phyloP scores from a whole-genome alignment of 2,113 vertebrate genomes.

The Vanacampus margaritifer region DNA sequence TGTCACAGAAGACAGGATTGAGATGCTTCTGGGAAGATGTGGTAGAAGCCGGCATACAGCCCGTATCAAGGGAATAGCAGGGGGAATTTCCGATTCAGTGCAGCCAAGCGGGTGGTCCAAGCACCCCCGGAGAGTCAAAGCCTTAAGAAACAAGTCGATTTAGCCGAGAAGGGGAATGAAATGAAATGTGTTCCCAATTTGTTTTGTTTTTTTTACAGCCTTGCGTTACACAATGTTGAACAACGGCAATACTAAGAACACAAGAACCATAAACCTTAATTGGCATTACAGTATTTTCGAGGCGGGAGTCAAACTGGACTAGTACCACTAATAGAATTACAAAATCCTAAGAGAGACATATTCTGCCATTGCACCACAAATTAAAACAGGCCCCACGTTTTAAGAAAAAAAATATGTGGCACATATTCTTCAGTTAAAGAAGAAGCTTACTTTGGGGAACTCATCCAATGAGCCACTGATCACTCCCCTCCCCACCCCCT shows the following conservation, averaged over 20 bases:
- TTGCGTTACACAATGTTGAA: neutral
- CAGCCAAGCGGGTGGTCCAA: neutral
- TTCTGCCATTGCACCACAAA: neutral
- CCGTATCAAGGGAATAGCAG: neutral
- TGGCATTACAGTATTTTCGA: neutral
- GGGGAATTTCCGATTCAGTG: neutral
- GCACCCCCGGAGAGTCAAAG: neutral
- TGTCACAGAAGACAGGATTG: constrained; percentile 13
- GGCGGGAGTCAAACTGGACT: neutral
- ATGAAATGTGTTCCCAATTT: neutral
- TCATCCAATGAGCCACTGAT: too few relatives aligned
- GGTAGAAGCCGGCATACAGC: neutral
- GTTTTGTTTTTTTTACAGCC: neutral
- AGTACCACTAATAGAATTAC: neutral
- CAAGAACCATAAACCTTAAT: too few relatives aligned
- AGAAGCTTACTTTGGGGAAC: too few relatives aligned
- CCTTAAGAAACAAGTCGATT: neutral
- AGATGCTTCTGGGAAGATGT: neutral
- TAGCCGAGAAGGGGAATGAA: neutral
- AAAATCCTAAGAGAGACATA: neutral
- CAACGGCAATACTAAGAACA: neutral
- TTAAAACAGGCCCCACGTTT: neutral
- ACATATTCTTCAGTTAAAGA: neutral
- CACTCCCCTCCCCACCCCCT: too few relatives aligned
- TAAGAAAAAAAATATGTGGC: neutral